A percentile compares a stretch with the other conserved stretches of the same genome.
Evolutionary conservation across 1,140 invertebrate genomes (phyloP).

Genomic region (Eupeodes corollae): DNA sequence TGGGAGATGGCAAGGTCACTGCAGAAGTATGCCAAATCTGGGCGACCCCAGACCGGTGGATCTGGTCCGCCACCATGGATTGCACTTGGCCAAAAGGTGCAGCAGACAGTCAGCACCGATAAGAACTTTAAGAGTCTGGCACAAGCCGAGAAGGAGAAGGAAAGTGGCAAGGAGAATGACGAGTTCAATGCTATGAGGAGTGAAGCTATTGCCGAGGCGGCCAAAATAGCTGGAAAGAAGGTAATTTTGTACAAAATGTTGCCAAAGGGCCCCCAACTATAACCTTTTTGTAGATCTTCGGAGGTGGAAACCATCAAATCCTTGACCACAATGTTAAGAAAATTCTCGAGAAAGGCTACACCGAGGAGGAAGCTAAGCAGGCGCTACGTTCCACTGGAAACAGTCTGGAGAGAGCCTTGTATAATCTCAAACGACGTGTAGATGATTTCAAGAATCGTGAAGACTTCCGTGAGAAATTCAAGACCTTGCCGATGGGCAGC

Average conservation of each 20-base stretch:
- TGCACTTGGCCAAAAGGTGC: constrained; percentile 69
- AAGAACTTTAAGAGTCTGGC: constrained; percentile 58
- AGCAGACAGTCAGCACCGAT: constrained; percentile 36
- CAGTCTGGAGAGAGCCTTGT: constrained; percentile 60
- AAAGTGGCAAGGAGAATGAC: constrained; percentile 50
- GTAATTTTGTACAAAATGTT: constrained; percentile 42
- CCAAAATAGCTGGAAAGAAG: constrained; percentile 63
- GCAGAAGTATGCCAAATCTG: constrained; percentile 56
- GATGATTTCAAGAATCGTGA: constrained; percentile 39
- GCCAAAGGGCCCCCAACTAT: constrained; percentile 9
- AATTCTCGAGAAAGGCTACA: constrained; percentile 69
- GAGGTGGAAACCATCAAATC: constrained; percentile 55
- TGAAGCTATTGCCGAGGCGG: constrained; percentile 76
- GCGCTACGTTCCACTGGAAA: constrained; percentile 60
- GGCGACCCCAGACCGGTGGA: constrained; percentile 43
- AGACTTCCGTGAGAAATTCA: constrained; percentile 22
- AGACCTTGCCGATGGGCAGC: constrained; percentile 36
- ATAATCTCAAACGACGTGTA: constrained; percentile 49
- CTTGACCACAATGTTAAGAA: constrained; percentile 69
- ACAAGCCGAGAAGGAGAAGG: constrained; percentile 46
- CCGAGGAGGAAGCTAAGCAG: constrained; percentile 62
- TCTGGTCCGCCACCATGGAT: constrained; percentile 82
- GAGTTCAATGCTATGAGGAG: constrained; percentile 78
- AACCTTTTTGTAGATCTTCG: constrained; percentile 39
- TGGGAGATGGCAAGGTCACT: constrained; percentile 78